Conservation (phyloP, 2,113 vertebrate genomes). For the Cyanoderma ruficeps region DNA sequence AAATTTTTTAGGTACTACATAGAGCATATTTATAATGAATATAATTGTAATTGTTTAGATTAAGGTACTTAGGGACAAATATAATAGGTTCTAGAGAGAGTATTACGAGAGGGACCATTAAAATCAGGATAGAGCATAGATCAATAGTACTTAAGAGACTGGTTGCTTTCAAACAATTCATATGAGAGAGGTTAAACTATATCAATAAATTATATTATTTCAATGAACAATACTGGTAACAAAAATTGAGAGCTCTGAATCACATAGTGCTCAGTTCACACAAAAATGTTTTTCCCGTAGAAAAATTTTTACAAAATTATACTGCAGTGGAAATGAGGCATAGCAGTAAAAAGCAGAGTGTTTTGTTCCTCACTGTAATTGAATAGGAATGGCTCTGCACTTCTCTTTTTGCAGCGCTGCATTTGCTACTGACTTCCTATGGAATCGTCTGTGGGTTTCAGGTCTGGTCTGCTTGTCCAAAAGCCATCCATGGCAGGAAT, state of each 20-base stretch:
- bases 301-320: neutral
- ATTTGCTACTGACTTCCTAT: neutral
- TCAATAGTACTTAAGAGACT: conserved; percentile 11
- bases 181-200: conserved; percentile 43
- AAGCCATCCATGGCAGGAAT: neutral
- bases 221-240: neutral
- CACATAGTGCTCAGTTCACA: neutral
- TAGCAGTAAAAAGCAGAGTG: neutral
- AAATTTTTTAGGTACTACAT: neutral
- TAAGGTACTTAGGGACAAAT: neutral
- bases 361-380: neutral
- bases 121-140: conserved; percentile 36
- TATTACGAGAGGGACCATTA: neutral
- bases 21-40: conserved; percentile 5
- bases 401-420: neutral
- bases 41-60: conserved; percentile 36
- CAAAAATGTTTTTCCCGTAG: neutral
- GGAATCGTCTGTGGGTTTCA: neutral
- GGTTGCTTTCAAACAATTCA: conserved; percentile 45
- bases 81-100: neutral
- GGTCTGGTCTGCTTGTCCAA: neutral
- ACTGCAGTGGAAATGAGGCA: neutral
- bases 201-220: conserved; percentile 45
- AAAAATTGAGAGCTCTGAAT: neutral
- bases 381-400: neutral